Conservation (phyloP, 2,888 invertebrate genomes). For the Neelides folsomi region DNA sequence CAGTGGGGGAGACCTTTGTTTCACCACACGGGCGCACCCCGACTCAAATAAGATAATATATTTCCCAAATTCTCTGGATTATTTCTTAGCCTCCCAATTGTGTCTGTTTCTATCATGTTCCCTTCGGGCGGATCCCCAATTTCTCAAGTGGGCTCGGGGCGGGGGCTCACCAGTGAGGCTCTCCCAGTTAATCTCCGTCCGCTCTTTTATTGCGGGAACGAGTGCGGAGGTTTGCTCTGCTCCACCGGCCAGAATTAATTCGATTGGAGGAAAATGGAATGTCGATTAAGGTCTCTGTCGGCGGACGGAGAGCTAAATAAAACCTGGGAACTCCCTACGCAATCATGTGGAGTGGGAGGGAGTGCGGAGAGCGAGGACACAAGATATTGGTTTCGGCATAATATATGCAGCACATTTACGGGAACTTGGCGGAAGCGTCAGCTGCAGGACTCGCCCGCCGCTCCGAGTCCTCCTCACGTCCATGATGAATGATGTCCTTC, state of each 20-base stretch:
- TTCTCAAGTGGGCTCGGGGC: not conserved
- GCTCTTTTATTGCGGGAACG: not conserved
- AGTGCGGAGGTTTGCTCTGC: not conserved
- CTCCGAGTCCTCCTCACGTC: slow-evolving; percentile 2
- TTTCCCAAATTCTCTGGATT: slow-evolving; percentile 18
- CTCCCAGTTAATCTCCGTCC: too few relatives aligned
- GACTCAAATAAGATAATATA: slow-evolving; percentile 19
- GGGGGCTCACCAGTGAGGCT: not conserved
- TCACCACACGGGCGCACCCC: slow-evolving; percentile 13
- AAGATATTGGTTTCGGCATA: slow-evolving; percentile 7
- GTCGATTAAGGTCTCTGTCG: not conserved
- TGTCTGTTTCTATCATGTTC: not conserved
- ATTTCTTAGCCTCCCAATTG: slow-evolving; percentile 8
- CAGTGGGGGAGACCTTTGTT: slow-evolving; percentile 3
- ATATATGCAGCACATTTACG: slow-evolving; percentile 21
- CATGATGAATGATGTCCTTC: slow-evolving; percentile 32
- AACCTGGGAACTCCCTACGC: not conserved
- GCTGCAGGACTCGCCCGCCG: slow-evolving; percentile 9
- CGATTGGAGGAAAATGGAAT: slow-evolving; percentile 2
- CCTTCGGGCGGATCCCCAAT: not conserved
- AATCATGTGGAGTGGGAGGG: not conserved
- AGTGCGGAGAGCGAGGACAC: not conserved
- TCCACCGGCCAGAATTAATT: not conserved
- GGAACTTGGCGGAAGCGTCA: slow-evolving; percentile 17
- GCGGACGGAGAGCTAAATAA: not conserved